Conservation (phyloP, 1,140 invertebrate species). For the Drosophila bocki region DNA sequence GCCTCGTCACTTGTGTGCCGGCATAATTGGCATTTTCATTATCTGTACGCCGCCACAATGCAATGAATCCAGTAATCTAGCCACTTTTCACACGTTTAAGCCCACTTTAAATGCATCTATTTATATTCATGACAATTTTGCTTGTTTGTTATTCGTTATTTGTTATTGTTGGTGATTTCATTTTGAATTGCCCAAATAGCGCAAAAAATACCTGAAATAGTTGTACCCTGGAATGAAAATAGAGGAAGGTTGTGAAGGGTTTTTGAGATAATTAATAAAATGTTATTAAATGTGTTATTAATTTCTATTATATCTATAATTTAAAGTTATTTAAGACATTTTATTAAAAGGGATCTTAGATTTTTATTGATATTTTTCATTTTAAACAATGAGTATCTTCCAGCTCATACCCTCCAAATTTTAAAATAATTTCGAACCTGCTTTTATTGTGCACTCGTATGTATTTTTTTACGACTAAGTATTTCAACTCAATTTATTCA, state of each 20-base stretch:
- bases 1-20: not conserved
- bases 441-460: constrained; percentile 26
- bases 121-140: constrained; percentile 53
- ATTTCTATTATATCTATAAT: too few species aligned
- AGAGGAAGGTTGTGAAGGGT: not conserved
- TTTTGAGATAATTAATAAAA: not conserved
- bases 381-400: constrained; percentile 15
- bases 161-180: constrained; percentile 47
- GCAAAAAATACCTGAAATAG: constrained; percentile 33
- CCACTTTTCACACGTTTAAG: constrained; percentile 60
- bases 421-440: not conserved
- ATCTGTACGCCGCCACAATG: constrained; percentile 27
- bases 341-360: too few species aligned
- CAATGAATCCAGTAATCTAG: constrained; percentile 36
- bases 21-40: constrained; percentile 52
- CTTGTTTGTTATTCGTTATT: constrained; percentile 29
- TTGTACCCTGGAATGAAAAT: constrained; percentile 11
- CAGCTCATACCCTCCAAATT: not conserved
- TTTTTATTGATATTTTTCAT: too few species aligned
- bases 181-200: constrained; percentile 44
- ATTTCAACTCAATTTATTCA: constrained; percentile 56
- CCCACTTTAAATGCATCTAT: constrained; percentile 58
- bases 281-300: too few species aligned
- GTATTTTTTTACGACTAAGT: constrained; percentile 48
- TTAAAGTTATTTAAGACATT: too few species aligned